phyloP scores from a whole-genome alignment of 2,888 invertebrate species.

The Danaus chrysippus region DNA sequence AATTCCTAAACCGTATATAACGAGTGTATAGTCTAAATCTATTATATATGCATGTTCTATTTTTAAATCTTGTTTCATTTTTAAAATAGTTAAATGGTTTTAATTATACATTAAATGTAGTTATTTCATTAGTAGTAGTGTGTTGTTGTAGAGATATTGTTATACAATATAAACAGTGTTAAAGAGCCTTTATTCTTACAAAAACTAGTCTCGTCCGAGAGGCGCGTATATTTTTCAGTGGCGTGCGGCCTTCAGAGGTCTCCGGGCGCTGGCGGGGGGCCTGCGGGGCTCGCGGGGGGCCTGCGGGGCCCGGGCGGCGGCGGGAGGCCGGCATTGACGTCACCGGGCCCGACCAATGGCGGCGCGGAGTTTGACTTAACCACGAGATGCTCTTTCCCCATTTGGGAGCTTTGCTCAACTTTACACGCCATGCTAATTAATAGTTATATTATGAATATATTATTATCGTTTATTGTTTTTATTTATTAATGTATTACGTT shows the following conservation, averaged over 20 bases:
- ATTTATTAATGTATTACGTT: no score
- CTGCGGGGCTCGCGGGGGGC: slow-evolving; percentile 41
- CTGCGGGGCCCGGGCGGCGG: slow-evolving; percentile 38
- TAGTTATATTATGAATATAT: slow-evolving; percentile 8
- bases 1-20: no score
- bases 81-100: no score
- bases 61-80: no score
- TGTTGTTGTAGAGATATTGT: background rate
- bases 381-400: slow-evolving; percentile 54
- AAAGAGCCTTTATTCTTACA: background rate
- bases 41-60: no score
- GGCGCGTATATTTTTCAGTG: slow-evolving; percentile 72
- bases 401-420: slow-evolving; percentile 43
- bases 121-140: no score
- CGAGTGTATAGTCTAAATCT: no score
- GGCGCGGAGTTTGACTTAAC: slow-evolving; percentile 55
- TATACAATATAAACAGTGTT: background rate
- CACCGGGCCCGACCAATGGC: slow-evolving; percentile 65
- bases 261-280: slow-evolving; percentile 41
- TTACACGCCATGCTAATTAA: slow-evolving; percentile 9
- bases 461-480: slow-evolving; percentile 4
- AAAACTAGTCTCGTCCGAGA: slow-evolving; percentile 53
- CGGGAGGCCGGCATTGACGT: slow-evolving; percentile 76
- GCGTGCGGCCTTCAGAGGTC: slow-evolving; percentile 61
- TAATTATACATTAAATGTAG: no score